Evolutionary conservation across 2,888 invertebrate genomes (phyloP), one percentile per base, ranked within the genome.

Genomic region (Allolobophora icterica): DNA sequence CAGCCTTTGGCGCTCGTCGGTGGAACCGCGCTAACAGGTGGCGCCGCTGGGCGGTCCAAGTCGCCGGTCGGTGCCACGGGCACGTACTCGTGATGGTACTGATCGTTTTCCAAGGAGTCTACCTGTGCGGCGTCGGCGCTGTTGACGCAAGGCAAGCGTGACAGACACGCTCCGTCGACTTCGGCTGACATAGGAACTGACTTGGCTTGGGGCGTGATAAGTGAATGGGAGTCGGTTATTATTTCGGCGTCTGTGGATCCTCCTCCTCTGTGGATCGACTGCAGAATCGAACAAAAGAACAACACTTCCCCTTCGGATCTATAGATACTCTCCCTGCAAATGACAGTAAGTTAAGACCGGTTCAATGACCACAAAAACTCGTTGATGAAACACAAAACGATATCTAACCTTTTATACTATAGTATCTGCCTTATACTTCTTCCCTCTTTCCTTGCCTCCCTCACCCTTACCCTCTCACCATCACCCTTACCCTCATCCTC

Each of bases 161-260:
- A 35, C 35, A 38, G 35, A 87, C 87, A 87, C 35, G 87, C 87
- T 87, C 87, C 87, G 35, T 87, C 87, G 34, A 87, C 87, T 34
- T 87, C 87, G 87, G 87, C 24, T 34, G 87, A 87, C 87, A 87
- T 87, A 35, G 34, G 34, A 33, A 87, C 35, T 30, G 87, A 87
- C 34, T 30, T 34, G 38, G 34, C 19, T 4, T 71, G 71, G n/a
- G n/a, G 35, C 34, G 8, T 30, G 38, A 8, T 87, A 8, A 34
- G 87, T 21, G 21, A 38, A 24, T n/a, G 38, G 89, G 19, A 30
- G 35, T 34, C 33, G 35, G 35, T 30, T 33, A 24, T 84, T 40
- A 30, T 19, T 33, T 71, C 8, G 6, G 71, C 30, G 30, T 71
- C 71, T n/a, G n/a, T n/a, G n/a, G 11, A 17, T 11, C 30, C 17